Evolutionary conservation across 2,113 vertebrate genomes (phyloP).

Genomic region (Numenius arquata): DNA sequence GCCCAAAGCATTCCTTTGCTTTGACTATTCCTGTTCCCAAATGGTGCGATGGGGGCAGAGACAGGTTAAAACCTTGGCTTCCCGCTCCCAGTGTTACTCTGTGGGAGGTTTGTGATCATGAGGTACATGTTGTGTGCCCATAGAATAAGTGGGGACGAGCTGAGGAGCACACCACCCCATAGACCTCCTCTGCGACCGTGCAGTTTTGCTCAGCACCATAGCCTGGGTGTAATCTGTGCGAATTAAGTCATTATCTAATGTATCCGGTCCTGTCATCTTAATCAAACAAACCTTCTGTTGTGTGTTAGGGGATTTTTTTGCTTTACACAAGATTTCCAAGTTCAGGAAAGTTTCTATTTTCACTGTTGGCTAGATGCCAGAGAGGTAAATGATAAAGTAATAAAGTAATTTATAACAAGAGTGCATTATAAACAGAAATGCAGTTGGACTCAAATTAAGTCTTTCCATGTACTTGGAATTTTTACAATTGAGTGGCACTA

Average conservation of each 20-base stretch:
- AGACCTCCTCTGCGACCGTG: rapidly evolving
- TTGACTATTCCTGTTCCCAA: not conserved
- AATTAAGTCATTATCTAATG: not conserved
- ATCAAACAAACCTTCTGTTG: not conserved
- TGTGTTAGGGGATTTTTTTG: not conserved
- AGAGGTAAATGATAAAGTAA: not conserved
- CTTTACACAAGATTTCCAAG: not conserved
- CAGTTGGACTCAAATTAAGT: not conserved
- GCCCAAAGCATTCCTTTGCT: not conserved
- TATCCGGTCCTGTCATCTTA: not conserved
- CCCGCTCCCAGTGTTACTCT: not conserved
- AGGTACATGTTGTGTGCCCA: not conserved
- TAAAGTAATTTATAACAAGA: not conserved
- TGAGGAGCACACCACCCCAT: rapidly evolving
- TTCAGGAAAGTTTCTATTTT: not conserved
- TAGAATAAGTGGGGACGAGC: not conserved
- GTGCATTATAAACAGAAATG: not conserved
- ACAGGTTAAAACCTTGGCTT: not conserved
- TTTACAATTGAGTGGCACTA: not conserved
- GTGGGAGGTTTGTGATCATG: not conserved
- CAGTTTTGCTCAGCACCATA: not conserved
- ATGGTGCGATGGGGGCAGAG: rapidly evolving
- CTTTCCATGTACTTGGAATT: not conserved
- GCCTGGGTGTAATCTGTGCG: rapidly evolving
- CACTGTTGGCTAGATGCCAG: not conserved